Base-by-base conservation (phyloP, 2,888 invertebrate species). In the Drosophila parthenogenetica region DNA sequence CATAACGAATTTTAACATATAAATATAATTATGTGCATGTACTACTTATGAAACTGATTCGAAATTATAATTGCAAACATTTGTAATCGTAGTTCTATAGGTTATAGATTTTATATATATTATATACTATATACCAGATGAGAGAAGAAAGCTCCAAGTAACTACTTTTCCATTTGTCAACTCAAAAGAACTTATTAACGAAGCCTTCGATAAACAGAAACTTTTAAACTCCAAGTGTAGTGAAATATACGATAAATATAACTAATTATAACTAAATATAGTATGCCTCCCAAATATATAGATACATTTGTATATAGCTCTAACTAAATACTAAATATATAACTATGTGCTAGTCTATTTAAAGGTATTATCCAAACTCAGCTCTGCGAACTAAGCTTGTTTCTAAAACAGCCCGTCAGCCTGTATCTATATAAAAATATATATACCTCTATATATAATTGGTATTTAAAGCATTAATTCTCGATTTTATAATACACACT, bases 111-210 rank as follows among this genome's bases (percentile, higher is more conserved):
- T 74, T 76, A 65, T 68, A 35, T 35, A 43, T 71, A 83, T 70
- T 72, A 65, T 68, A 35, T 35, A 35, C 13, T 13, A 35, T 35
- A 73, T 66, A 76, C 32, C 55, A 29, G 53, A 61, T 53, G 54
- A 37, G n/a, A 40, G 39, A 39, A 68, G 55, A 61, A 71, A 67
- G 75, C 77, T 81, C 77, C 68, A 75, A 70, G 67, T 53, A 70
- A 70, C 69, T 78, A 79, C 72, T 87, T 87, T 81, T 84, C 89
- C 79, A 79, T 89, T 90, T 88, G 81, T 88, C 75, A 87, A 86
- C 87, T 86, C 73, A 70, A 89, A 82, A 90, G 90, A 90, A 90
- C 89, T 89, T 89, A 89, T 79, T 80, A 87, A 86, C 73, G 84
- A 86, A 87, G 89, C 90, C 89, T 89, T 89, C 82, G 79, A 81